Conservation (phyloP, 2,113 vertebrate genomes). For the Calidris pygmaea region DNA sequence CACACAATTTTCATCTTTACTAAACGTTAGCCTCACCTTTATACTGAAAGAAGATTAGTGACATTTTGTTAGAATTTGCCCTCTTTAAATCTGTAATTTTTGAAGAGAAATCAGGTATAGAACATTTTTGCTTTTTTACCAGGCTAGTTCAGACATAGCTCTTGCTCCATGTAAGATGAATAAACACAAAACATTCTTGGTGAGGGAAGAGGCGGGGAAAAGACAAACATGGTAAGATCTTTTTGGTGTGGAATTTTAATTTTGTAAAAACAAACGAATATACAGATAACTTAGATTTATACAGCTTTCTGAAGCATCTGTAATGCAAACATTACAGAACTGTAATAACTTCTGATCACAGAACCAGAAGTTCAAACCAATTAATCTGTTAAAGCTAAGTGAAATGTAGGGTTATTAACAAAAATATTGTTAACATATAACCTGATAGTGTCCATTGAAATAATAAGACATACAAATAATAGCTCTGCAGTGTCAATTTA, state of each 20-base stretch:
- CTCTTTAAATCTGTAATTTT: neutral
- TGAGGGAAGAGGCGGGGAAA: neutral
- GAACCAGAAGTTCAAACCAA: neutral
- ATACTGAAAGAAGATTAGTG: neutral
- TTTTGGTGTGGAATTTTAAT: neutral
- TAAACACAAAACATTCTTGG: neutral
- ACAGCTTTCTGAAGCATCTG: neutral
- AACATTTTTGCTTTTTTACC: neutral
- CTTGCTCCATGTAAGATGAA: neutral
- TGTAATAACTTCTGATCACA: neutral
- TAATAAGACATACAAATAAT: neutral
- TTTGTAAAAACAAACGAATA: neutral
- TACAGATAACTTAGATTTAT: neutral
- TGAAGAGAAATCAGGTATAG: neutral
- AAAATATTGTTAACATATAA: neutral
- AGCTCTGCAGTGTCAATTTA: constrained; percentile 4
- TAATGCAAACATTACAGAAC: neutral
- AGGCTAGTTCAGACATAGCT: neutral
- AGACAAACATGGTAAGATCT: neutral
- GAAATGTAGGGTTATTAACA: neutral
- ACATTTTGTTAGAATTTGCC: neutral
- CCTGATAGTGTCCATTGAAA: neutral
- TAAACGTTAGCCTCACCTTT: neutral
- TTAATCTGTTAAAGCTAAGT: neutral
- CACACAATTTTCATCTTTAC: neutral